Percentiles rank a stretch among this genome's conserved stretches.
These are phyloP conservation scores for Neoscelio sp. DNA, from an alignment of 2,888 invertebrate species.

Conservation along the genomic window DNA sequence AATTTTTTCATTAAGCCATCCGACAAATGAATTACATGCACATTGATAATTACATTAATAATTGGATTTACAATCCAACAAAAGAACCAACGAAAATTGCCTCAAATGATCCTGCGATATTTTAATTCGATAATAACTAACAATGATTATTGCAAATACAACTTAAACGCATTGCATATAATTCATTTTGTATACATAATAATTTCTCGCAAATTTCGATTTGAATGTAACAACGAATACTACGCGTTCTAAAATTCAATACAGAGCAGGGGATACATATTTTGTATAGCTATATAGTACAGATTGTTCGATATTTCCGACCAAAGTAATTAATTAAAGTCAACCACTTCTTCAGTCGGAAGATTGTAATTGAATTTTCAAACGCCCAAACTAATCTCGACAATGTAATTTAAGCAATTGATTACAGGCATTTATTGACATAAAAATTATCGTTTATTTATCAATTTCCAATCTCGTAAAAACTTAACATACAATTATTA, in stretches of 20 bases:
- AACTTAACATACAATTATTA: too few species aligned
- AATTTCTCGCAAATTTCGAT: conserved; percentile 39
- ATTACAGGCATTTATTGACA: too few species aligned
- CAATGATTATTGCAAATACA: not conserved
- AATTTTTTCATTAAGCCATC: too few species aligned
- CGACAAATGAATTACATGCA: too few species aligned
- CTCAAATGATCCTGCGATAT: conserved; percentile 7
- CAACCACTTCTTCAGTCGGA: too few species aligned
- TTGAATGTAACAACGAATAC: conserved; percentile 6
- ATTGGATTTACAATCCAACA: too few species aligned
- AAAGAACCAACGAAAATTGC: not conserved
- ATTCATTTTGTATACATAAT: conserved; percentile 18
- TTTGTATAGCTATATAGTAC: conserved; percentile 6
- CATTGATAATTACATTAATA: too few species aligned
- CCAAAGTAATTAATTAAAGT: conserved; percentile 12
- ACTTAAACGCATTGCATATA: conserved; percentile 8
- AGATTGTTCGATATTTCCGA: conserved; percentile 29
- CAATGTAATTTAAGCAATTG: too few species aligned
- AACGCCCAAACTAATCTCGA: too few species aligned
- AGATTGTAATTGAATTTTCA: too few species aligned
- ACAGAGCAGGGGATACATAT: not conserved
- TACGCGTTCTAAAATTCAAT: conserved; percentile 34
- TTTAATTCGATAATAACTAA: not conserved
- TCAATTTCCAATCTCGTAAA: too few species aligned
- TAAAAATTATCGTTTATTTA: too few species aligned